A percentile compares a stretch with the other conserved stretches of the same genome.
phyloP scores from a whole-genome alignment of 92 coral and sea anemone species.

The Phenganax marumi region DNA sequence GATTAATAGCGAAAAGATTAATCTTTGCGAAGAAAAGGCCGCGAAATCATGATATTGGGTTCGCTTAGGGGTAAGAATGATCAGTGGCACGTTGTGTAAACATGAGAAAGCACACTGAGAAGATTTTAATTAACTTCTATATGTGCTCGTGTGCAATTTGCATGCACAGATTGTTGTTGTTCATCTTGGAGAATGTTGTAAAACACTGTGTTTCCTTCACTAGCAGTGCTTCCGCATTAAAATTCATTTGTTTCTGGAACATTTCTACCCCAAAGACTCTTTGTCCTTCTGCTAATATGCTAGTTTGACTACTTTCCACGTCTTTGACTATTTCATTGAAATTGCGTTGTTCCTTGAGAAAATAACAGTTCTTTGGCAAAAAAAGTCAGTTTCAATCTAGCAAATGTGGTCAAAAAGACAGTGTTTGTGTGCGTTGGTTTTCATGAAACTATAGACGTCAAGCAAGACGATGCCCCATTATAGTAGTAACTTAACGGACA shows the following conservation, averaged over 20 bases:
- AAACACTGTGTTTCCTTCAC: not conserved
- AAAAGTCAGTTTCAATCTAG: too few species aligned
- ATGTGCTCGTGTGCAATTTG: not conserved
- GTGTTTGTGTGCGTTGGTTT: too few species aligned
- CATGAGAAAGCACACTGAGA: conserved; percentile 28
- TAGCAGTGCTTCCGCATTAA: not conserved
- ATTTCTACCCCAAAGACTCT: too few species aligned
- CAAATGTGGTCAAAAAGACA: too few species aligned
- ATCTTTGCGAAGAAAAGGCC: not conserved
- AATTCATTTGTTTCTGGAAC: not conserved
- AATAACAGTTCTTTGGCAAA: too few species aligned
- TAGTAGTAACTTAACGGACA: too few species aligned
- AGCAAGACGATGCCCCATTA: too few species aligned
- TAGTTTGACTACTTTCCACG: too few species aligned
- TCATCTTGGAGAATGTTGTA: conserved; percentile 1
- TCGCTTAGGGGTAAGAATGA: conserved; percentile 5
- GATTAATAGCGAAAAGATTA: conserved; percentile 9
- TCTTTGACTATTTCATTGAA: too few species aligned
- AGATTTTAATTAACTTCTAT: conserved; percentile 25
- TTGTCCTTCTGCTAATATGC: too few species aligned
- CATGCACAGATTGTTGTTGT: not conserved
- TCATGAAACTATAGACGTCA: too few species aligned
- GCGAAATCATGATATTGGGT: conserved; percentile 15
- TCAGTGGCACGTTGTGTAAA: conserved; percentile 28
- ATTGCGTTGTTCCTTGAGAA: too few species aligned